Base-by-base conservation (phyloP, 2,797 vertebrate species). In the Gadopsis bispinosus region DNA sequence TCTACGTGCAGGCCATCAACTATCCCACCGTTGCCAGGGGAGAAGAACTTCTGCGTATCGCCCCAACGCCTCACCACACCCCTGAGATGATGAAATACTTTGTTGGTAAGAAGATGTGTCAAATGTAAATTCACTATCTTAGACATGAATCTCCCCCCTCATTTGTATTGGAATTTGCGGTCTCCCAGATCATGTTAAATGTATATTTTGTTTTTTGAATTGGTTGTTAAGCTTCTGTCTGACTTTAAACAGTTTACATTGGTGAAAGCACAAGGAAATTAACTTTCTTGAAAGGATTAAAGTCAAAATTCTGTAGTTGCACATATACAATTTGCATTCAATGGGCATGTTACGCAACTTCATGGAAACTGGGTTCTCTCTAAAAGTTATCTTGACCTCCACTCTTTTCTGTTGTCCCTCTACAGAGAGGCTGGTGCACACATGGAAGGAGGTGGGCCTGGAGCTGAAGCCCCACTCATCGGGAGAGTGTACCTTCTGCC, bases 21-120 rank as follows among this genome's bases (percentile, higher is more conserved):
- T 99, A 99, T 83, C 98, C 98, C 0, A 99, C 98, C 0, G 98
- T 99, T 19, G 96, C 97, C 4, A 95, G 95, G 1, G 98, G 98
- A 29, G 97, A 98, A 1, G 98, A 99, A 85, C 96, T 99, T 43
- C 94, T 99, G 48, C 96, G 98, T 20, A 98, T 99, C 2, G 98
- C 98, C 2, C 97, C 98, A 3, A 99, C 98, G 0, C 98, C 98
- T 6, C 98, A 99, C 83, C 98, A 99, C 92, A 97, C 95, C 0
- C 98, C 98, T 0, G 97, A 98, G 94, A 99, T 99, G 98, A 99
- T 99, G 97, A 95, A 88, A 83, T 97, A 97, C 62, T 99, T 99
- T 76, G 93, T 97, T 0, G 97, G 98, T 99, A 93, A 95, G 97
- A 89, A 33, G 17, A 62, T 20, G 1, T 26, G 12, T 64, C 7